Percentiles rank a stretch among this genome's conserved stretches.
These are phyloP conservation scores for Epizoanthus fatuus DNA, from an alignment of 92 coral and sea anemone species.

Conservation along the genomic window DNA sequence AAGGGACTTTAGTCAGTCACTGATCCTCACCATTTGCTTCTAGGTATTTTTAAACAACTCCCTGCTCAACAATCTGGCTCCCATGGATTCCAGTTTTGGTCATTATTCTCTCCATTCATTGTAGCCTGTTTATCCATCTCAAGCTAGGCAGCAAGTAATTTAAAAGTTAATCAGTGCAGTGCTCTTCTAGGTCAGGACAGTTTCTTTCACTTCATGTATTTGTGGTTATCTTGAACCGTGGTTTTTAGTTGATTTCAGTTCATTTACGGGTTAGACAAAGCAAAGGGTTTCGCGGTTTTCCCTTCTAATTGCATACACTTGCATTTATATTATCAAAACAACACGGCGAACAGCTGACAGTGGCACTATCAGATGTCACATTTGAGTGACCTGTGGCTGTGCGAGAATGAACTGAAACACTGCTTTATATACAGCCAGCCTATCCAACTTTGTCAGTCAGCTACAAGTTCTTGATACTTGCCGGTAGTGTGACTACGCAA, in stretches of 20 bases:
- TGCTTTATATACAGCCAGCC: background rate
- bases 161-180: background rate
- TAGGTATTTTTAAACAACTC: too few relatives aligned
- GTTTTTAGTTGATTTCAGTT: slow-evolving; percentile 3
- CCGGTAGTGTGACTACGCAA: background rate
- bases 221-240: background rate
- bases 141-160: too few relatives aligned
- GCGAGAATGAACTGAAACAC: background rate
- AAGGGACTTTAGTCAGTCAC: too few relatives aligned
- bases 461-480: background rate
- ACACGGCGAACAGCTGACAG: background rate
- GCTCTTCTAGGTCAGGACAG: background rate
- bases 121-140: too few relatives aligned
- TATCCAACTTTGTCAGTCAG: background rate
- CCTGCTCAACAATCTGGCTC: too few relatives aligned
- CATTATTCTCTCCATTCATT: too few relatives aligned
- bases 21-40: too few relatives aligned
- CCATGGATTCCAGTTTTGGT: too few relatives aligned
- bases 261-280: background rate
- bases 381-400: background rate
- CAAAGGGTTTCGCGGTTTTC: background rate
- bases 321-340: background rate
- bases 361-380: background rate
- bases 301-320: background rate
- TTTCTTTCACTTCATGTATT: background rate